Evolutionary conservation across 2,797 vertebrate species (phyloP).

Genomic region (Sardinella longiceps): DNA sequence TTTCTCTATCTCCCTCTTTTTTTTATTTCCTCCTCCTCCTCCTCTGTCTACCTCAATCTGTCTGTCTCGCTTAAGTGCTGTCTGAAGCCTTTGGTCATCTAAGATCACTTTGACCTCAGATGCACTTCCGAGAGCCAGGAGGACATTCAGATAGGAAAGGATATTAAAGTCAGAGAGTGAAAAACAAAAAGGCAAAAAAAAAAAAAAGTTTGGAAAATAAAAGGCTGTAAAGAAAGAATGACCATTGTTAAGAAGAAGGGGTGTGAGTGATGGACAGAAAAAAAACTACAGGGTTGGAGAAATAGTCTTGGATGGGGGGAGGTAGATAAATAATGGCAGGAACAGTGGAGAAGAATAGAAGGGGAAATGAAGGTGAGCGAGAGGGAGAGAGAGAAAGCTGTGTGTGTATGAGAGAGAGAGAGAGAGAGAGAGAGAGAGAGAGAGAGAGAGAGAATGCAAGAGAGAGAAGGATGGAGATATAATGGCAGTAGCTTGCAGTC

Average conservation of each 20-base stretch:
- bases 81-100: background rate
- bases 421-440: background rate
- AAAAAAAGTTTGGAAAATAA: background rate
- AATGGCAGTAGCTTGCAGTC: background rate
- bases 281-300: background rate
- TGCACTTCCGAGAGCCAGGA: background rate
- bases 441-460: background rate
- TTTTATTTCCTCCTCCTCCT: background rate
- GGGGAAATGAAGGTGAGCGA: background rate
- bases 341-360: background rate
- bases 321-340: background rate
- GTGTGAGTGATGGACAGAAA: background rate
- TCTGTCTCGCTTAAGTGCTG: background rate
- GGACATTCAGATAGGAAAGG: background rate
- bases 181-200: background rate
- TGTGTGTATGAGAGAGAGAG: too few species aligned
- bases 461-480: too few species aligned
- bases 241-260: too few species aligned
- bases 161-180: background rate
- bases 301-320: background rate
- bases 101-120: conserved; percentile 7
- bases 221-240: background rate
- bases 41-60: background rate
- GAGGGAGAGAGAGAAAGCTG: too few species aligned
- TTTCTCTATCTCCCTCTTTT: background rate